Conservation (phyloP, 2,797 vertebrate species). For the Australoheros facetus region DNA sequence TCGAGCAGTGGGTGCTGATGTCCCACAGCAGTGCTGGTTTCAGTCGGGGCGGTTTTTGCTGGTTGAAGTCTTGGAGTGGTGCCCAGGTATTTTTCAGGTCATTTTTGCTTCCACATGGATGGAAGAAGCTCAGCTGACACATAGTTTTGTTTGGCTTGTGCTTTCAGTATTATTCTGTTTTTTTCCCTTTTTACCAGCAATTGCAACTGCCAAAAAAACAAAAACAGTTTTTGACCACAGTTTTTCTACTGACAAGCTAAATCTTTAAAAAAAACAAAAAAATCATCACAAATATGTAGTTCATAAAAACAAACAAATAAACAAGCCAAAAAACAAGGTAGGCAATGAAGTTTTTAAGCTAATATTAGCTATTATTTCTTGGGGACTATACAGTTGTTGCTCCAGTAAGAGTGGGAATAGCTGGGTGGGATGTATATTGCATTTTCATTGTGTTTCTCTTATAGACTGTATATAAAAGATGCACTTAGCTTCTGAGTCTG, state of each 20-base stretch:
- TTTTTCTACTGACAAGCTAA: not conserved
- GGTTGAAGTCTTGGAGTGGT: conserved; percentile 36
- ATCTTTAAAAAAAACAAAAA: not conserved
- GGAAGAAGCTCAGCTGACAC: not conserved
- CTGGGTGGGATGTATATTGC: not conserved
- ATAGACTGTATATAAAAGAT: not conserved
- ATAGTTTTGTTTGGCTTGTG: conserved; percentile 1
- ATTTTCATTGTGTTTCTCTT: not conserved
- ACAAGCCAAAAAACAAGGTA: no score
- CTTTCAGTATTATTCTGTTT: not conserved
- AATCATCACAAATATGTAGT: not conserved
- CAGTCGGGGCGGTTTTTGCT: conserved; percentile 25
- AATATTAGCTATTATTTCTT: no score
- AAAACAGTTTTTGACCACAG: not conserved
- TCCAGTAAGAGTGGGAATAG: not conserved
- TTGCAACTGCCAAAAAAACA: not conserved
- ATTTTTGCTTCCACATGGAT: conserved; percentile 26
- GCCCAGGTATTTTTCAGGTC: conserved; percentile 64
- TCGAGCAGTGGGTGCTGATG: not conserved
- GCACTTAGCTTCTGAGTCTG: not conserved
- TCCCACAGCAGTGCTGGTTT: not conserved
- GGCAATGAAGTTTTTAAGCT: not conserved
- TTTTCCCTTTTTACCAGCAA: not conserved
- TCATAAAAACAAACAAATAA: not conserved
- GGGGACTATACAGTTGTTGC: not conserved